A percentile compares a stretch with the other conserved stretches of the same genome.
These are phyloP conservation scores for Altica lythri DNA, from an alignment of 2,888 invertebrate genomes.

Conservation along the genomic window DNA sequence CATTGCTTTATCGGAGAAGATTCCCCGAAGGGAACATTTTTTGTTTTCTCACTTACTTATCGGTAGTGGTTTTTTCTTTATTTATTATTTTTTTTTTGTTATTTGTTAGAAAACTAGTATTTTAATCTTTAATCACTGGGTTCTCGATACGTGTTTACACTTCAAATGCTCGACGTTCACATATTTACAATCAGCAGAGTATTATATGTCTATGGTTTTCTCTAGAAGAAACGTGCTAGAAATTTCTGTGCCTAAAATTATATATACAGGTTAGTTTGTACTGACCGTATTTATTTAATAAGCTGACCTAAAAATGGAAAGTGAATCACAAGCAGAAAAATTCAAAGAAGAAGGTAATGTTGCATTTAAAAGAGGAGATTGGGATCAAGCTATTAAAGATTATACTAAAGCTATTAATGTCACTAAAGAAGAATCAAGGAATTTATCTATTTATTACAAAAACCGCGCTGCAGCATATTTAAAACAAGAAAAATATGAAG, in stretches of 20 bases:
- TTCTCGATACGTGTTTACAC: no score
- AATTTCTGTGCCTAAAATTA: slow-evolving; percentile 5
- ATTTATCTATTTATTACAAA: slow-evolving; percentile 81
- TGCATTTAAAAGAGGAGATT: slow-evolving; percentile 80
- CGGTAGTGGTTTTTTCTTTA: no score
- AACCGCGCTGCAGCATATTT: slow-evolving; percentile 93
- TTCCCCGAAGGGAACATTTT: no score
- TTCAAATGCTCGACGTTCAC: no score
- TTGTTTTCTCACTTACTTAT: no score
- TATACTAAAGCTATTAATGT: slow-evolving; percentile 78
- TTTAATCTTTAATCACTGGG: no score
- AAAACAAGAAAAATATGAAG: slow-evolving; percentile 76
- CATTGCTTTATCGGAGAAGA: no score
- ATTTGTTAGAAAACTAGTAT: no score
- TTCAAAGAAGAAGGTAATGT: slow-evolving; percentile 89
- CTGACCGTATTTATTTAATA: not conserved
- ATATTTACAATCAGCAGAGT: no score
- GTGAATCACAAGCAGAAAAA: slow-evolving; percentile 60
- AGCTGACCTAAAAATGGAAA: not conserved
- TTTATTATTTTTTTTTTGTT: no score
- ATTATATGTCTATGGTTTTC: no score
- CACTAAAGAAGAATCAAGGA: slow-evolving; percentile 68
- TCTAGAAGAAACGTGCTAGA: slow-evolving; percentile 9
- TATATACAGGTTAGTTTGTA: no score
- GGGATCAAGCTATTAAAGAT: slow-evolving; percentile 73